A percentile compares a stretch with the other conserved stretches of the same genome.
These are phyloP conservation scores for Paralichthys olivaceus DNA, from an alignment of 2,113 vertebrate species.

Conservation along the genomic window DNA sequence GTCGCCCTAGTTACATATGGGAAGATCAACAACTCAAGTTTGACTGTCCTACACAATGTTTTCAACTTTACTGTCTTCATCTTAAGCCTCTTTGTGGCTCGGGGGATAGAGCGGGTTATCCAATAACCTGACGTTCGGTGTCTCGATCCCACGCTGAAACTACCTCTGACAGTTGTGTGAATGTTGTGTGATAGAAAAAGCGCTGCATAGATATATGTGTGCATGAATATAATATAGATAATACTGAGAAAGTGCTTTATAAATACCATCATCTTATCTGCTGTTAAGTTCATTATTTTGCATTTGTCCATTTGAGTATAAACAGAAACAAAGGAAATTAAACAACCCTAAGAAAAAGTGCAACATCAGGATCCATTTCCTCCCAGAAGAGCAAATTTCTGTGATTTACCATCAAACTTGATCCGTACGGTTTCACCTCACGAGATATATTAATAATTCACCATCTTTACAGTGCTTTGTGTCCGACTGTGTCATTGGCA, in stretches of 20 bases:
- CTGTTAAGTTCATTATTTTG: not conserved
- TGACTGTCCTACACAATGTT: not conserved
- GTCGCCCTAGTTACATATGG: not conserved
- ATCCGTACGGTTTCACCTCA: constrained; percentile 1
- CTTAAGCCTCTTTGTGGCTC: not conserved
- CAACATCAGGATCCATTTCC: not conserved
- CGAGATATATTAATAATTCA: constrained; percentile 32
- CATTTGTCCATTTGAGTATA: not conserved
- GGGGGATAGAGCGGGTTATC: no score
- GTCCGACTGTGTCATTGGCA: constrained; percentile 23
- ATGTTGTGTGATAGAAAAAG: no score
- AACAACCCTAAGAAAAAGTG: not conserved
- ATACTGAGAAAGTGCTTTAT: no score
- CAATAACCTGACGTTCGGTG: no score
- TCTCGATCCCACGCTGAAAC: no score
- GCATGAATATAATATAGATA: no score
- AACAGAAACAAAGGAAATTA: not conserved
- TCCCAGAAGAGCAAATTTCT: not conserved
- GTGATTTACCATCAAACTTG: not conserved
- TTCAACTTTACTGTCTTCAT: not conserved
- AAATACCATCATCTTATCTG: not conserved
- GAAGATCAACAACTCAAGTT: not conserved
- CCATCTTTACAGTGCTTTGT: constrained; percentile 4
- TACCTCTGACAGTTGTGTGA: no score
- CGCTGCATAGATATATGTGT: no score